These are phyloP conservation scores for Synergus itoensis DNA, from an alignment of 2,888 invertebrate genomes.

Conservation along the genomic window DNA sequence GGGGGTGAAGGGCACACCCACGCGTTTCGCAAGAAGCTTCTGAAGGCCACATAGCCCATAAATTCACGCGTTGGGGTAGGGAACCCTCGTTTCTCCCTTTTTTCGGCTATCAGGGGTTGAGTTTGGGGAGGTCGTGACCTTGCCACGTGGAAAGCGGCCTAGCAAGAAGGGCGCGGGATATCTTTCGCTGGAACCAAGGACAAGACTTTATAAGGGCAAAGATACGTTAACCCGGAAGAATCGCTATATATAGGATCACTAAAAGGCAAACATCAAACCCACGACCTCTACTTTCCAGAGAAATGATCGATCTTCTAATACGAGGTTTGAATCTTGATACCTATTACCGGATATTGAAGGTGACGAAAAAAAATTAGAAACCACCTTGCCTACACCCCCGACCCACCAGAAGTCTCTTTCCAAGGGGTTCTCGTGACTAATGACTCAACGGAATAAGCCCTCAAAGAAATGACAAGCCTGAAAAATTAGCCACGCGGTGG, in stretches of 20 bases:
- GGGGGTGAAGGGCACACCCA: constrained; percentile 47
- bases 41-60: constrained; percentile 69
- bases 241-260: not conserved
- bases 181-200: not conserved
- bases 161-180: constrained; percentile 35
- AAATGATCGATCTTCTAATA: not conserved
- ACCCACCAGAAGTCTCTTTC: not conserved
- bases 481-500: not conserved
- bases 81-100: constrained; percentile 50
- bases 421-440: not conserved
- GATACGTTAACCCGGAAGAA: constrained; percentile 64
- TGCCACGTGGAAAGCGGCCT: constrained; percentile 66
- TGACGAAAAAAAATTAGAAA: not conserved
- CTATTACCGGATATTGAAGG: not conserved
- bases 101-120: constrained; percentile 45
- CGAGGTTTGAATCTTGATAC: not conserved
- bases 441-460: not conserved
- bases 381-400: not conserved
- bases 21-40: constrained; percentile 50
- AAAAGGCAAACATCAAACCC: not conserved
- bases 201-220: constrained; percentile 51
- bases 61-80: constrained; percentile 66
- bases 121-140: constrained; percentile 69
- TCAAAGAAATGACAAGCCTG: not conserved
- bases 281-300: not conserved